phyloP scores from a whole-genome alignment of 1,140 invertebrate genomes.

The Agrypnia vestita region DNA sequence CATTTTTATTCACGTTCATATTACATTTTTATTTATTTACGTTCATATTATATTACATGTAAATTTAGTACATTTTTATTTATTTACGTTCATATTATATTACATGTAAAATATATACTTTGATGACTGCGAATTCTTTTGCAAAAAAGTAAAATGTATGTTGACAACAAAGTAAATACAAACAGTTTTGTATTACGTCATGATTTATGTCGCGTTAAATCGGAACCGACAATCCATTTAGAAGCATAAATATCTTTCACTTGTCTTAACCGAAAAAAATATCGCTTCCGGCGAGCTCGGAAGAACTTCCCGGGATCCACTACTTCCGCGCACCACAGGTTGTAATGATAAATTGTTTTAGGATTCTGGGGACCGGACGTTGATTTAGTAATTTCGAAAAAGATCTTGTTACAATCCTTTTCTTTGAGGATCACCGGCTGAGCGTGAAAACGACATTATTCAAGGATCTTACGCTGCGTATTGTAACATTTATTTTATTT shows the following conservation, averaged over 20 bases:
- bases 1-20: too few relatives aligned
- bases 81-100: too few relatives aligned
- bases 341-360: constrained; percentile 48
- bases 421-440: constrained; percentile 3
- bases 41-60: too few relatives aligned
- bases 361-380: constrained; percentile 39
- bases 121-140: too few relatives aligned
- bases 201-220: constrained; percentile 17
- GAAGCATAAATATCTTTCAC: constrained; percentile 18
- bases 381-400: constrained; percentile 50
- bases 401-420: constrained; percentile 24
- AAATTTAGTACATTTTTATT: too few relatives aligned
- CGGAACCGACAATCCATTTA: constrained; percentile 25
- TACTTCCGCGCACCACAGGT: constrained; percentile 21
- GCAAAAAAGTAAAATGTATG: too few relatives aligned
- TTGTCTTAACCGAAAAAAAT: constrained; percentile 6
- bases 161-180: too few relatives aligned
- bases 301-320: not conserved
- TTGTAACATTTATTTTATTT: too few relatives aligned
- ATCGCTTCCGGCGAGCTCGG: not conserved
- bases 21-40: too few relatives aligned
- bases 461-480: constrained; percentile 9
- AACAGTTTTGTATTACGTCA: not conserved
- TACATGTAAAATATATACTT: too few relatives aligned
- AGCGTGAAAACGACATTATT: constrained; percentile 17